These are phyloP conservation scores for Dolichopus griseipennis DNA, from an alignment of 2,888 invertebrate genomes.

Conservation along the genomic window DNA sequence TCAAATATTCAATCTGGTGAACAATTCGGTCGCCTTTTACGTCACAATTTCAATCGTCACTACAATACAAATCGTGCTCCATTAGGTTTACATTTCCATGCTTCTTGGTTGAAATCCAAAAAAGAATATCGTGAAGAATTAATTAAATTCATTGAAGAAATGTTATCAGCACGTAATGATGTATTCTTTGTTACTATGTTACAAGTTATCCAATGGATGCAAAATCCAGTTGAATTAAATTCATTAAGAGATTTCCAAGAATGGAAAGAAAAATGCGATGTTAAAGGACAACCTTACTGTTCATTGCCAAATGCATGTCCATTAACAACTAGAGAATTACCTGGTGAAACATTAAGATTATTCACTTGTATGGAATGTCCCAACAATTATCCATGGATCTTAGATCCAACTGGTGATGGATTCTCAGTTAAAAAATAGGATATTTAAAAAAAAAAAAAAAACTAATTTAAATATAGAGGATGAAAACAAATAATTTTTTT, in stretches of 20 bases:
- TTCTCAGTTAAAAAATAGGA: constrained; percentile 58
- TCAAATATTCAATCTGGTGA: constrained; percentile 87
- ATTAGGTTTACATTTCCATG: constrained; percentile 86
- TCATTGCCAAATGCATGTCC: constrained; percentile 87
- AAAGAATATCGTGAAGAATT: constrained; percentile 86
- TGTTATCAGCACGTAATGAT: constrained; percentile 74
- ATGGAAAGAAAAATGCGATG: constrained; percentile 93
- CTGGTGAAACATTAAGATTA: constrained; percentile 82
- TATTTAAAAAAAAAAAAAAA: constrained; percentile 23
- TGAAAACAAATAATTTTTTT: constrained; percentile 23
- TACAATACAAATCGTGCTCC: constrained; percentile 90
- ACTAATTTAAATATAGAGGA: constrained; percentile 16
- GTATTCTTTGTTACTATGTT: constrained; percentile 89
- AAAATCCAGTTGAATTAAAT: constrained; percentile 81
- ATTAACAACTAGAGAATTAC: constrained; percentile 78
- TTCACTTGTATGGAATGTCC: constrained; percentile 96
- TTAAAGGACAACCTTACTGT: constrained; percentile 88
- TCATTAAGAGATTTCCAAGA: constrained; percentile 83
- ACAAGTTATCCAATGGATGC: constrained; percentile 93
- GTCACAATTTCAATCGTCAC: constrained; percentile 92
- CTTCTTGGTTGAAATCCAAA: constrained; percentile 90
- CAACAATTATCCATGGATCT: constrained; percentile 89
- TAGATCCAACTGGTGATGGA: constrained; percentile 90
- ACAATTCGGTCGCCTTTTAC: constrained; percentile 78
- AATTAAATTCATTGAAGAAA: constrained; percentile 88